Percentiles rank a stretch among this genome's conserved stretches.
Conservation (phyloP, 1,140 invertebrate genomes). For the Drosophila insularis region DNA sequence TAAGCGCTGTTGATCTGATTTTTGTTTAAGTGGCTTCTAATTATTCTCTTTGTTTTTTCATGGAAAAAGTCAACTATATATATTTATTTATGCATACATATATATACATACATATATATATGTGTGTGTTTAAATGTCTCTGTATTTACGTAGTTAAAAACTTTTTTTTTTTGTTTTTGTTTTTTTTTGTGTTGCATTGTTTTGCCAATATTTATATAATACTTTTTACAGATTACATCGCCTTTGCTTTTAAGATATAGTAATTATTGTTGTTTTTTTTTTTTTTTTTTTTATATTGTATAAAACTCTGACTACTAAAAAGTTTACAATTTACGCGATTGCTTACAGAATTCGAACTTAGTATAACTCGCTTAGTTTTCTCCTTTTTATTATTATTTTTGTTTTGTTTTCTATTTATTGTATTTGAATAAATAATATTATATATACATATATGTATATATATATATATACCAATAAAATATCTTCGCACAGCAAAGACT, state of each 20-base stretch:
- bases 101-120: constrained; percentile 6
- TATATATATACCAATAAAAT: neutral
- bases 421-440: constrained; percentile 14
- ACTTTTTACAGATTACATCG: constrained; percentile 58
- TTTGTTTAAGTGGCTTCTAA: constrained; percentile 4
- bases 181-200: too few species aligned
- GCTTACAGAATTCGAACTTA: constrained; percentile 52
- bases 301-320: constrained; percentile 67
- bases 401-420: constrained; percentile 24
- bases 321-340: constrained; percentile 66
- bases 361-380: constrained; percentile 21
- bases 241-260: constrained; percentile 20
- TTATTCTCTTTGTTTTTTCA: constrained; percentile 26
- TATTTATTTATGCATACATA: constrained; percentile 21
- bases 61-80: constrained; percentile 51
- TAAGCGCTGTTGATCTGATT: constrained; percentile 33
- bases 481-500: neutral
- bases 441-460: neutral
- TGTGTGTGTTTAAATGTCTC: constrained; percentile 8
- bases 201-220: constrained; percentile 10
- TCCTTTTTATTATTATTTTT: neutral
- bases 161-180: constrained; percentile 10
- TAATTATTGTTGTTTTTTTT: constrained; percentile 14
- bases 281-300: constrained; percentile 32
- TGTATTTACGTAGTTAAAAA: constrained; percentile 53